A percentile compares a stretch with the other conserved stretches of the same genome.
These are phyloP conservation scores for Drosophila koepferae DNA, from an alignment of 2,888 invertebrate species.

Conservation along the genomic window DNA sequence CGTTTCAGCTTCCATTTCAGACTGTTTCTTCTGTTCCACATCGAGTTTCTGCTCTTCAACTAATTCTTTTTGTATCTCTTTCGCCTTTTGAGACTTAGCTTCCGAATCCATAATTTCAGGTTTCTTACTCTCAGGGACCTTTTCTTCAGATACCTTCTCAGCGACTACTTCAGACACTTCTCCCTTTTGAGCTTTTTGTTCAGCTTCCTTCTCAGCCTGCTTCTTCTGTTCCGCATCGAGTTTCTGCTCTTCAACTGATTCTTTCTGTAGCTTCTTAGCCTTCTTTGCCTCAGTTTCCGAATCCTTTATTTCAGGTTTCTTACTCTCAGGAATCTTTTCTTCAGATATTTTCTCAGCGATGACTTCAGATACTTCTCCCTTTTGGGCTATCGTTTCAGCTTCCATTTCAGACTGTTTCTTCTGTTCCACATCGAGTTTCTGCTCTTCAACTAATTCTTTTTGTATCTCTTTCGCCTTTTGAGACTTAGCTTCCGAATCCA, in stretches of 20 bases:
- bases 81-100: background rate
- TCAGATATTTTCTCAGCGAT: background rate
- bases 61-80: background rate
- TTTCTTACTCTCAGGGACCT: constrained; percentile 12
- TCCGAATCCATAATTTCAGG: background rate
- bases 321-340: background rate
- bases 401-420: background rate
- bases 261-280: background rate
- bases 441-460: background rate
- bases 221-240: constrained; percentile 16
- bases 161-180: too few relatives aligned
- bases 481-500: background rate
- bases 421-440: background rate
- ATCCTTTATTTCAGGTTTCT: background rate
- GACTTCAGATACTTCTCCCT: background rate
- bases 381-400: too few relatives aligned
- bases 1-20: constrained; percentile 16
- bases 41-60: constrained; percentile 13
- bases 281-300: background rate
- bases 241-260: constrained; percentile 9
- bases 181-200: too few relatives aligned
- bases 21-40: constrained; percentile 2
- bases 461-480: background rate
- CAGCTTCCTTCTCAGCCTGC: constrained; percentile 1
- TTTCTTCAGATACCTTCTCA: too few relatives aligned